A percentile compares a stretch with the other conserved stretches of the same genome.
These are phyloP conservation scores for Patella depressa DNA, from an alignment of 2,888 invertebrate genomes.

Conservation along the genomic window DNA sequence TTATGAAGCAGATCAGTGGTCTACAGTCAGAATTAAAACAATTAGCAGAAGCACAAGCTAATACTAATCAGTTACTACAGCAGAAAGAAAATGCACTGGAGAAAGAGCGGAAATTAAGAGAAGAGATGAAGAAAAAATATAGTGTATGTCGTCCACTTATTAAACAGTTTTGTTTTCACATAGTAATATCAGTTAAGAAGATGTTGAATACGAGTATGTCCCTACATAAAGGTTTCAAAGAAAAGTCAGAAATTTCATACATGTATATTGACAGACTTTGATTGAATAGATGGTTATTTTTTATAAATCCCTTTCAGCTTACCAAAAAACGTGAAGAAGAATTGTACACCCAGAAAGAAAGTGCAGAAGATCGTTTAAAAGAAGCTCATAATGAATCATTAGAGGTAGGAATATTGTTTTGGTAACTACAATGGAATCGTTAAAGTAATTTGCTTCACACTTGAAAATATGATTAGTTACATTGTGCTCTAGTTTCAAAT, in stretches of 20 bases:
- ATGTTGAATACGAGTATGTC: no score
- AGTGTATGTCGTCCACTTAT: constrained; percentile 32
- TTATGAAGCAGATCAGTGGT: constrained; percentile 62
- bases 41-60: constrained; percentile 58
- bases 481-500: no score
- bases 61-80: constrained; percentile 55
- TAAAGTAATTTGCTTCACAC: no score
- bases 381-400: constrained; percentile 63
- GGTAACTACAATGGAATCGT: no score
- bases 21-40: constrained; percentile 63
- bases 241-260: no score
- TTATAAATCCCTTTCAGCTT: constrained; percentile 38
- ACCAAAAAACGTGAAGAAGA: constrained; percentile 53
- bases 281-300: not conserved
- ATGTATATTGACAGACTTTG: no score
- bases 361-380: constrained; percentile 54
- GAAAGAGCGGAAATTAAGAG: constrained; percentile 52
- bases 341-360: constrained; percentile 48
- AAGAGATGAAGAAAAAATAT: constrained; percentile 58
- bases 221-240: no score
- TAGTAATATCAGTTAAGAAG: no score
- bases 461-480: no score
- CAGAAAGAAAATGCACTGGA: constrained; percentile 58
- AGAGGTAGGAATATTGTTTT: constrained; percentile 42
- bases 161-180: no score